A percentile compares a stretch with the other conserved stretches of the same genome.
phyloP scores from a whole-genome alignment of 2,113 vertebrate species.

The Apodemus speciosus region DNA sequence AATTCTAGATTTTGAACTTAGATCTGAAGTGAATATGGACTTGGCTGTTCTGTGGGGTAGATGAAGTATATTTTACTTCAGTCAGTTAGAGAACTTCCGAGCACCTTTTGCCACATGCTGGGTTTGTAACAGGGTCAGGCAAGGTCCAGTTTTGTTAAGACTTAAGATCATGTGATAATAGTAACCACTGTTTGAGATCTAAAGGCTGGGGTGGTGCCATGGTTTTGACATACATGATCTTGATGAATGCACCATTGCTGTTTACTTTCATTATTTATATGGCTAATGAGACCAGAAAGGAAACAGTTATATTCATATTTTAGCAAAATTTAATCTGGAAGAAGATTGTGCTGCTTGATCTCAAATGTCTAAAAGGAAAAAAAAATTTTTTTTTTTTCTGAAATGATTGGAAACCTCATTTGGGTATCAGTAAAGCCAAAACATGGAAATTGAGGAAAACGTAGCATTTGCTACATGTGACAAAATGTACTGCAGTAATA shows the following conservation, averaged over 20 bases:
- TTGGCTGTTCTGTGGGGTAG: not conserved
- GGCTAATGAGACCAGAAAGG: not conserved
- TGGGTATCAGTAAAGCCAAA: not conserved
- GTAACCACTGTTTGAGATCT: not conserved
- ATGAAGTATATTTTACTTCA: slow-evolving; percentile 5
- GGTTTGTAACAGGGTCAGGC: not conserved
- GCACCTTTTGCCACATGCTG: not conserved
- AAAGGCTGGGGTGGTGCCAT: not conserved
- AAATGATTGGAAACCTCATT: slow-evolving; percentile 25
- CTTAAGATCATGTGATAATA: not conserved
- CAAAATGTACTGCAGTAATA: not conserved
- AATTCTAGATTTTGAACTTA: not conserved
- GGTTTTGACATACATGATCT: not conserved
- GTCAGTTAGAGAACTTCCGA: not conserved
- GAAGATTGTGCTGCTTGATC: not conserved
- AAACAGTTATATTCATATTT: not conserved
- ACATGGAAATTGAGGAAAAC: not conserved
- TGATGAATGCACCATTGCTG: not conserved
- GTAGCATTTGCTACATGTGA: not conserved
- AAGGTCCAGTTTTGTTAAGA: not conserved
- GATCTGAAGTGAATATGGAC: not conserved
- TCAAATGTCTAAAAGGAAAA: not conserved
- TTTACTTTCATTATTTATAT: not conserved
- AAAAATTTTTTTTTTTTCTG: not conserved
- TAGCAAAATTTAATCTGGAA: not conserved